These are phyloP conservation scores for Bruchidius siliquastri DNA, from an alignment of 2,888 invertebrate species.

Conservation along the genomic window DNA sequence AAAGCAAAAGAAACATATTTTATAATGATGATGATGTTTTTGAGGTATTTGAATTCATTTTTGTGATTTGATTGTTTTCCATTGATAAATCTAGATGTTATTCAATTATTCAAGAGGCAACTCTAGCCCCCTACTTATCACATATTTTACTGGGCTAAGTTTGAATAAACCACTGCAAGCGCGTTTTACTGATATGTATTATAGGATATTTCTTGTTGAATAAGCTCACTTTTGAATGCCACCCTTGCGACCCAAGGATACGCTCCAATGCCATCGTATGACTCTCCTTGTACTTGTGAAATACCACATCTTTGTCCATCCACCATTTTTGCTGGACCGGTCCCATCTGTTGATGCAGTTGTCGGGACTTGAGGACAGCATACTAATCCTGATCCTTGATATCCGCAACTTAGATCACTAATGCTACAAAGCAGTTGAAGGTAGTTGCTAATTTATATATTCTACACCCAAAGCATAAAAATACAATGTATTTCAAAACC, in stretches of 20 bases:
- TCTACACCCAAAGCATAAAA: no score
- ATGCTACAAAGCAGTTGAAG: conserved; percentile 50
- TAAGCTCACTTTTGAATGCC: conserved; percentile 66
- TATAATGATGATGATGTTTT: no score
- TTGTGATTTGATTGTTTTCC: no score
- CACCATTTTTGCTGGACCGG: conserved; percentile 24
- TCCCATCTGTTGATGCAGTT: conserved; percentile 35
- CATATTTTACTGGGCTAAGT: no score
- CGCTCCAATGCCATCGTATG: conserved; percentile 64
- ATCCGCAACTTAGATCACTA: conserved; percentile 58
- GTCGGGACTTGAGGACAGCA: conserved; percentile 53
- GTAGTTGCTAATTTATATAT: no score
- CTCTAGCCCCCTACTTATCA: no score
- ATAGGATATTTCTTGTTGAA: neutral
- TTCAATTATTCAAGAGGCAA: no score
- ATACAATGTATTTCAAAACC: no score
- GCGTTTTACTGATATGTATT: neutral
- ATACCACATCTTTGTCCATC: conserved; percentile 57
- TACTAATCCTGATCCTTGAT: conserved; percentile 51
- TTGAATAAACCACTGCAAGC: no score
- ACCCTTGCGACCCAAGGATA: conserved; percentile 74
- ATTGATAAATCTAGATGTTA: no score
- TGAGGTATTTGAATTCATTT: no score
- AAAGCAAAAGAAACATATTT: conserved; percentile 19
- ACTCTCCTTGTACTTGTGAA: conserved; percentile 61